phyloP scores from a whole-genome alignment of 2,113 vertebrate species.

The Eurystomus gularis region DNA sequence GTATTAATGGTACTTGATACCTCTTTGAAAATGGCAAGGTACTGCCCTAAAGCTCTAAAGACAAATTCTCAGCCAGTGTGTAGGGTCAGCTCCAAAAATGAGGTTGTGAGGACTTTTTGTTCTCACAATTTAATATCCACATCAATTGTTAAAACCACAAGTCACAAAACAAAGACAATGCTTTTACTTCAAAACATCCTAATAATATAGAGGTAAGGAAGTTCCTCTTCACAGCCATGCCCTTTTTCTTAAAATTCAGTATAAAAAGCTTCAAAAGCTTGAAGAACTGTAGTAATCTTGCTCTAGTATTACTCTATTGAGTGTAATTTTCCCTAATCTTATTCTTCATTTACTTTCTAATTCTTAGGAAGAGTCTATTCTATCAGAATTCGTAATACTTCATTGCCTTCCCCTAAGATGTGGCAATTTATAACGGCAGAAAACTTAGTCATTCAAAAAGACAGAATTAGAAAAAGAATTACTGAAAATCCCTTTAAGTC shows the following conservation, averaged over 20 bases:
- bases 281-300: background rate
- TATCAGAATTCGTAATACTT: background rate
- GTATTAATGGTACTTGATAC: background rate
- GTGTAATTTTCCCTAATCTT: background rate
- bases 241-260: background rate
- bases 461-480: background rate
- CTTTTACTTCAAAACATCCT: background rate
- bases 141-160: background rate
- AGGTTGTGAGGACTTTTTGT: background rate
- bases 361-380: background rate
- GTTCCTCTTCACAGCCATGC: background rate
- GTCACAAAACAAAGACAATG: background rate
- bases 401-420: background rate
- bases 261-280: background rate
- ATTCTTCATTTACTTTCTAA: background rate
- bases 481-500: background rate
- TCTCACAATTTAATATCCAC: background rate
- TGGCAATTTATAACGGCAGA: background rate
- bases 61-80: background rate
- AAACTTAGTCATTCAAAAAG: background rate
- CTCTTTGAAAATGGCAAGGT: background rate
- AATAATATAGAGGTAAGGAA: background rate
- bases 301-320: background rate
- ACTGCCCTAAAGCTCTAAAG: background rate
- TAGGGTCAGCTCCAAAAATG: background rate